A percentile compares a stretch with the other conserved stretches of the same genome.
Conservation (phyloP, 2,797 vertebrate species). For the Steatocranus sp. region DNA sequence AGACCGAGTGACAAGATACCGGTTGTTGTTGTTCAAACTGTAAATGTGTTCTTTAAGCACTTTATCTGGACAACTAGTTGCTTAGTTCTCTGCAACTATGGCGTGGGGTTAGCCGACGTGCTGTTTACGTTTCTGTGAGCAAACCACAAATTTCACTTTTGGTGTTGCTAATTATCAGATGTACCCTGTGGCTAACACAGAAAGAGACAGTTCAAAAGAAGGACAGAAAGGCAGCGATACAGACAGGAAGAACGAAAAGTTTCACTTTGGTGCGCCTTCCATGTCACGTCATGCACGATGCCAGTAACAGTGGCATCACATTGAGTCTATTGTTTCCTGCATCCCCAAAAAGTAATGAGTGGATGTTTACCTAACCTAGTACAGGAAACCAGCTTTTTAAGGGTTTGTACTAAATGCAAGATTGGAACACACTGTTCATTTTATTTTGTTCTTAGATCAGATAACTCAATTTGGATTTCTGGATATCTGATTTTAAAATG, state of each 20-base stretch:
- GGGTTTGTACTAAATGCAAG: background rate
- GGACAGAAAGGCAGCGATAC: background rate
- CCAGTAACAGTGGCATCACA: background rate
- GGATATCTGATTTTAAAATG: background rate
- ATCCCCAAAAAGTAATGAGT: background rate
- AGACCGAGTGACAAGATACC: background rate
- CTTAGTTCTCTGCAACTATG: background rate
- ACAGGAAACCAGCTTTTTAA: background rate
- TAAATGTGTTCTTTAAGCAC: background rate
- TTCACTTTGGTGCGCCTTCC: background rate
- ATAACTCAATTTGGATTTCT: background rate
- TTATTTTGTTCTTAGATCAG: background rate
- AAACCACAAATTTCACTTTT: background rate
- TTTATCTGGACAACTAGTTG: background rate
- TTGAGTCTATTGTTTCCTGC: background rate
- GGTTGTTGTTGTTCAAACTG: background rate
- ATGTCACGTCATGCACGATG: background rate
- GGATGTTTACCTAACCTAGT: background rate
- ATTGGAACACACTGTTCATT: background rate
- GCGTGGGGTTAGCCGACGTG: background rate
- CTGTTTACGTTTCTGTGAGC: slow-evolving; percentile 25
- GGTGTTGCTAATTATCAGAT: background rate
- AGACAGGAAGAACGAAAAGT: background rate
- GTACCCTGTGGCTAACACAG: background rate
- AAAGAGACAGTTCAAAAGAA: background rate